A percentile compares a stretch with the other conserved stretches of the same genome.
These are phyloP conservation scores for Alentia gelatinosa DNA, from an alignment of 2,888 invertebrate genomes.

Conservation along the genomic window DNA sequence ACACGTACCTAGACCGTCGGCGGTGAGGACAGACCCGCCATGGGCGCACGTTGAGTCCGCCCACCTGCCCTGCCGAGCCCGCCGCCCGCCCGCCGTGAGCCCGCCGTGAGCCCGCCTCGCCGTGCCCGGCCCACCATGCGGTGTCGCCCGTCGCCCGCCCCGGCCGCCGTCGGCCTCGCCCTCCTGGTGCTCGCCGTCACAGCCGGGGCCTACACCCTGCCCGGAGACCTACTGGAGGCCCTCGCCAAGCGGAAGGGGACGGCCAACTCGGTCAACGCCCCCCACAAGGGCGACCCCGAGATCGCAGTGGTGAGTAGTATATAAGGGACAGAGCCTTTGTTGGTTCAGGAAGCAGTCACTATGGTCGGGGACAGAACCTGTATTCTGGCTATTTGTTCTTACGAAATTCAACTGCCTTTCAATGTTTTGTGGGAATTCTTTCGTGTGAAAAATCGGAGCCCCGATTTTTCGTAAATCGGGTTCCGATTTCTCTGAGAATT, in stretches of 20 bases:
- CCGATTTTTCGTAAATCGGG: no score
- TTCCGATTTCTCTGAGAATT: no score
- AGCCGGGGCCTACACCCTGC: background rate
- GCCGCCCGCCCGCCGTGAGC: background rate
- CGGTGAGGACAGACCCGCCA: background rate
- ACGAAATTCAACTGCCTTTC: no score
- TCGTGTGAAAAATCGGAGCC: no score
- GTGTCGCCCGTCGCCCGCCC: background rate
- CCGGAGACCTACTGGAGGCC: background rate
- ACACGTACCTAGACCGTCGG: background rate
- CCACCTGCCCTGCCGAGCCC: background rate
- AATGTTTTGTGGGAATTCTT: no score
- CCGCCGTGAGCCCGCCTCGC: background rate
- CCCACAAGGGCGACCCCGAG: constrained; percentile 19
- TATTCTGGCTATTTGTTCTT: no score
- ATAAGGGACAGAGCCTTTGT: no score
- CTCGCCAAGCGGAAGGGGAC: background rate
- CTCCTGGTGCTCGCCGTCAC: background rate
- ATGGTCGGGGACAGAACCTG: no score
- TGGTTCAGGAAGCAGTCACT: no score
- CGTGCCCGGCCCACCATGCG: background rate
- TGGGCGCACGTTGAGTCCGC: background rate
- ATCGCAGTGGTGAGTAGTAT: constrained; percentile 28
- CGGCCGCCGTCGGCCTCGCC: background rate
- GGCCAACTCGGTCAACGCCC: background rate